Percentiles rank a stretch among this genome's conserved stretches.
These are phyloP conservation scores for Danaus chrysippus DNA, from an alignment of 2,888 invertebrate genomes.

Conservation along the genomic window DNA sequence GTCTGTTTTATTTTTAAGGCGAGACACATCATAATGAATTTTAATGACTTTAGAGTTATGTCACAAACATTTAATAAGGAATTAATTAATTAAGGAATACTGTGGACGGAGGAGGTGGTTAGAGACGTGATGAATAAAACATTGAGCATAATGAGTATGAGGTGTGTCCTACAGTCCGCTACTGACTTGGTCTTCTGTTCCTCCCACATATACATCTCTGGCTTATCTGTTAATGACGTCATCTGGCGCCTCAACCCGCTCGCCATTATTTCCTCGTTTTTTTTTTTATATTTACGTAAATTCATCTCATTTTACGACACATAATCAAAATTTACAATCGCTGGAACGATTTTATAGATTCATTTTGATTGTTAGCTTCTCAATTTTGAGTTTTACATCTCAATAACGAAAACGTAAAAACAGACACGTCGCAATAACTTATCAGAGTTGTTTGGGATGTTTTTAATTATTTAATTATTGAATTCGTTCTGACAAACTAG, in stretches of 20 bases:
- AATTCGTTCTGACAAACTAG: too few species aligned
- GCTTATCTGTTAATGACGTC: constrained; percentile 28
- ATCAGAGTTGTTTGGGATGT: too few species aligned
- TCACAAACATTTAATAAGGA: too few species aligned
- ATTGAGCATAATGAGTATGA: constrained; percentile 33
- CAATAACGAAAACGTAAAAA: background rate
- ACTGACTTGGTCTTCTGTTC: constrained; percentile 25
- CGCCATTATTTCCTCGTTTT: constrained; percentile 28
- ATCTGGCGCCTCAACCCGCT: constrained; percentile 24
- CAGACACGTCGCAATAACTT: background rate
- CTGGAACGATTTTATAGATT: background rate
- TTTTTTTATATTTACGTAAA: constrained; percentile 7
- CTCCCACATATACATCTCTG: constrained; percentile 19
- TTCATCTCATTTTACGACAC: background rate
- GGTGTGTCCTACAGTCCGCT: constrained; percentile 37
- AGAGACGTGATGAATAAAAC: constrained; percentile 32
- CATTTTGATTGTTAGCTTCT: background rate
- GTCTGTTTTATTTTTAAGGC: too few species aligned
- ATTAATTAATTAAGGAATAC: too few species aligned
- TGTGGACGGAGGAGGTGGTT: too few species aligned
- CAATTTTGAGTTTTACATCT: background rate
- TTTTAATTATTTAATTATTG: too few species aligned
- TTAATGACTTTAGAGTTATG: too few species aligned
- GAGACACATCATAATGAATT: too few species aligned
- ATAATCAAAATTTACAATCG: constrained; percentile 10